phyloP scores from a whole-genome alignment of 1,140 invertebrate species.

The roundworm (Caenorhabditis elegans) region DNA sequence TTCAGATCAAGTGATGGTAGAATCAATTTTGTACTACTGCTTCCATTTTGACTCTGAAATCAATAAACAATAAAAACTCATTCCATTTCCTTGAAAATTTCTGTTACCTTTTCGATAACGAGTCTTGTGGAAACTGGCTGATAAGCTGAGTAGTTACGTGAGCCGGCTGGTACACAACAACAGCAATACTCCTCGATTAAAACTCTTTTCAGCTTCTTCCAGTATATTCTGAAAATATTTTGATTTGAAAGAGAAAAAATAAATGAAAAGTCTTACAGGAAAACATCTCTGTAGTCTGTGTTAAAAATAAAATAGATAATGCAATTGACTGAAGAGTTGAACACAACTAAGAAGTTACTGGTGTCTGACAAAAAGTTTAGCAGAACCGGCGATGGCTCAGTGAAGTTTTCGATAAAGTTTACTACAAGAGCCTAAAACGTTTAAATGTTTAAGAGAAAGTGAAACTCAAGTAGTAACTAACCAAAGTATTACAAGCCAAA shows the following conservation, averaged over 20 bases:
- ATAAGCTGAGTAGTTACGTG: neutral
- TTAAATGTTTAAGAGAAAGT: neutral
- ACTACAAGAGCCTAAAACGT: constrained; percentile 57
- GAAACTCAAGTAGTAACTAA: constrained; percentile 2
- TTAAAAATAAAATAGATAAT: constrained; percentile 65
- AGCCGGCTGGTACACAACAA: neutral
- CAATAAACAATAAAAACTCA: no score
- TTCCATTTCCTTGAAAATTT: neutral
- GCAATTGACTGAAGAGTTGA: constrained; percentile 62
- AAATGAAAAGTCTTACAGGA: constrained; percentile 31
- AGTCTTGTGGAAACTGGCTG: neutral
- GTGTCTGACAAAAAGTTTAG: constrained; percentile 63
- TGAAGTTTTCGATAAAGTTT: constrained; percentile 65
- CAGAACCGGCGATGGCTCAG: constrained; percentile 60
- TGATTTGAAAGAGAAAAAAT: neutral
- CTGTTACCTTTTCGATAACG: neutral
- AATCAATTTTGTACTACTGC: neutral
- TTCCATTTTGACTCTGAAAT: neutral
- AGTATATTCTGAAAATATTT: constrained; percentile 10
- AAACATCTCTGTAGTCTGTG: constrained; percentile 61
- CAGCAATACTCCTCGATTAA: neutral
- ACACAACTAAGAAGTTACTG: constrained; percentile 63
- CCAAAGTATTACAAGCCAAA: constrained; percentile 61
- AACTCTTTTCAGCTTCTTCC: neutral
- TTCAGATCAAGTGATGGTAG: neutral